A percentile compares a stretch with the other conserved stretches of the same genome.
These are phyloP conservation scores for cattle (Bos taurus) DNA, from an alignment of 2,113 vertebrate genomes.

Conservation along the genomic window ARS-UCD2.0 NC_037348.1:24475001-24475500, in stretches of 20 bases:
- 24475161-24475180: neutral
- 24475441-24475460: neutral
- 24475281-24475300: neutral
- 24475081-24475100: neutral
- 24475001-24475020: neutral
- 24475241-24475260: neutral
- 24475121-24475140: neutral
- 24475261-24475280: neutral
- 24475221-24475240: neutral
- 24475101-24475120: neutral
- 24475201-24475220: neutral
- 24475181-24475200: neutral
- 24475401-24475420: neutral
- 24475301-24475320: neutral
- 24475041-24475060: neutral
- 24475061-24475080: neutral
- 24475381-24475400: neutral
- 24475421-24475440: neutral
- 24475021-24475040: neutral
- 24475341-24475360: neutral
- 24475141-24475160: neutral
- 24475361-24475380: neutral
- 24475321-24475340: neutral
- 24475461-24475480: neutral
- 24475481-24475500: neutral